These are phyloP conservation scores for Rosalia funebris DNA, from an alignment of 2,888 invertebrate genomes.

Conservation along the genomic window DNA sequence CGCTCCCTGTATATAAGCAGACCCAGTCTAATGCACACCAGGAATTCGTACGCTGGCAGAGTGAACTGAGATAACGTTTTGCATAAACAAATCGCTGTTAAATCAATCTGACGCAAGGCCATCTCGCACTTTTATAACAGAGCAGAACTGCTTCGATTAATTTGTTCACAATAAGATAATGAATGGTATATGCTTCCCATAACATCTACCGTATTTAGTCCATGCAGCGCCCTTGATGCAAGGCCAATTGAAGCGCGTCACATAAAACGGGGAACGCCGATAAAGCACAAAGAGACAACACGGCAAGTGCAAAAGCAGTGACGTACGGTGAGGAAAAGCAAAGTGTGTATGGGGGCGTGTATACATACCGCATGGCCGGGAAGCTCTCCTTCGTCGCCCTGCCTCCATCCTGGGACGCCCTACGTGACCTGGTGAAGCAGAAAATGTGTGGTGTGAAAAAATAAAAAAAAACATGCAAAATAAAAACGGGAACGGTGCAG, in stretches of 20 bases:
- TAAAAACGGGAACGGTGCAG: constrained; percentile 55
- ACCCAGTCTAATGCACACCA: too few species aligned
- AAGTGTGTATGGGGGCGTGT: not conserved
- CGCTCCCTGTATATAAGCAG: too few species aligned
- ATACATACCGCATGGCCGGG: constrained; percentile 59
- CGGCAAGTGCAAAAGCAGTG: not conserved
- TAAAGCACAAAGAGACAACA: not conserved
- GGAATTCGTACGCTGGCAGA: too few species aligned
- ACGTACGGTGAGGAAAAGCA: not conserved
- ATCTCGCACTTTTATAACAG: not conserved
- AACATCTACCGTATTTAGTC: not conserved
- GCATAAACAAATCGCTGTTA: too few species aligned
- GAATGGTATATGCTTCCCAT: not conserved
- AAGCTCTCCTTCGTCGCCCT: constrained; percentile 65
- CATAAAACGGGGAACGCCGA: not conserved
- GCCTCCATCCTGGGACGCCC: constrained; percentile 83
- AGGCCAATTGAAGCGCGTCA: not conserved
- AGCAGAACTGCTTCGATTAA: not conserved
- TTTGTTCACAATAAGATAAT: not conserved
- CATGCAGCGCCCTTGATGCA: not conserved
- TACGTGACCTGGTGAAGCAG: constrained; percentile 78
- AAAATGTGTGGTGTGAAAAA: constrained; percentile 52
- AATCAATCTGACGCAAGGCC: too few species aligned
- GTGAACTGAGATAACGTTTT: too few species aligned
- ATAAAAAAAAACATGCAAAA: constrained; percentile 34